These are phyloP conservation scores for Willisornis vidua DNA, from an alignment of 2,113 vertebrate genomes.

Conservation along the genomic window DNA sequence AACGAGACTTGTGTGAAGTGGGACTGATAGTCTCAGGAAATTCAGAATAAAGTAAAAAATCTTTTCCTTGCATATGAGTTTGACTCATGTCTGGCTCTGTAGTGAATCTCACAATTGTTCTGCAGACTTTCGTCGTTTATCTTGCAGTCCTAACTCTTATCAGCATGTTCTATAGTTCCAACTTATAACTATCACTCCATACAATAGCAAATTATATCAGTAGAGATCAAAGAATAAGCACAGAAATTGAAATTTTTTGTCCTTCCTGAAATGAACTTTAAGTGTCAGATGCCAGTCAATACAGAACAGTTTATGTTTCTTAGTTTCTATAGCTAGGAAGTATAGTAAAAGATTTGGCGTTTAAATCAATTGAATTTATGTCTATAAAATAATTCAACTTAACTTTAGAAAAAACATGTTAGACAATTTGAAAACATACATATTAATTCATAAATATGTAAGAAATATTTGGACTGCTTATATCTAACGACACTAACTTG, in stretches of 20 bases:
- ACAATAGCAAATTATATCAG: neutral
- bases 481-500: neutral
- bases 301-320: neutral
- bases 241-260: neutral
- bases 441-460: neutral
- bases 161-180: neutral
- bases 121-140: neutral
- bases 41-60: neutral
- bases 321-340: neutral
- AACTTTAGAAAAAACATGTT: neutral
- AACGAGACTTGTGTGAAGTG: neutral
- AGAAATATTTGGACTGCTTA: neutral
- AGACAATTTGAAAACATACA: neutral
- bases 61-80: neutral
- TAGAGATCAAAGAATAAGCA: neutral
- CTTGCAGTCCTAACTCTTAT: neutral
- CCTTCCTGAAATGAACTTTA: neutral
- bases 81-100: neutral
- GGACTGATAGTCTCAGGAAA: constrained; percentile 16
- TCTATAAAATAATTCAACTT: neutral
- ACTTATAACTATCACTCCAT: neutral
- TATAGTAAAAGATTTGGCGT: neutral
- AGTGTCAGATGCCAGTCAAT: neutral
- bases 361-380: neutral
- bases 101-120: neutral